Conservation (phyloP, 2,888 invertebrate genomes). For the Dilophus febrilis region DNA sequence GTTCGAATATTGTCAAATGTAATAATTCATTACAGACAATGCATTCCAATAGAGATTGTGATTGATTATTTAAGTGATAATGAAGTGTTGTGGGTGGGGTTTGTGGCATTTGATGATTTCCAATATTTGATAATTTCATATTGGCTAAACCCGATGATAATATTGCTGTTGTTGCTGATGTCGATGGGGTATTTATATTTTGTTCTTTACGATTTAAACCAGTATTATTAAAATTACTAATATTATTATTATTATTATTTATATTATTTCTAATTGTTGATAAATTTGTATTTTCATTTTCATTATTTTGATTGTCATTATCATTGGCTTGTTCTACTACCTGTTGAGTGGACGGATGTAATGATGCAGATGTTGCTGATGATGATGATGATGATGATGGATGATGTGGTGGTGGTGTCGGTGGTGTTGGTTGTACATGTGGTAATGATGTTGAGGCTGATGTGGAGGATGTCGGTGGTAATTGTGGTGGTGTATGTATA, state of each 20-base stretch:
- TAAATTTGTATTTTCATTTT: too few relatives aligned
- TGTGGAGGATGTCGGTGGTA: not conserved
- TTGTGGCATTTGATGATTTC: slow-evolving; percentile 5
- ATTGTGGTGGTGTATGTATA: slow-evolving; percentile 1
- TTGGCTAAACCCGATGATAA: not conserved
- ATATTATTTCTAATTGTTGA: not conserved
- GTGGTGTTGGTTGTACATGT: not conserved
- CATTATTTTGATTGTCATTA: too few relatives aligned
- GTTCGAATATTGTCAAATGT: slow-evolving; percentile 46
- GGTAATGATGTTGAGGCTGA: not conserved
- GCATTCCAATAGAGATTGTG: slow-evolving; percentile 35
- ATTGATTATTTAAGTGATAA: slow-evolving; percentile 24
- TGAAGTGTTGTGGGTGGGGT: slow-evolving; percentile 3
- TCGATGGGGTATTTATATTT: slow-evolving; percentile 8
- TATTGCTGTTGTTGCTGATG: slow-evolving; percentile 4
- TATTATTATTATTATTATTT: slow-evolving; percentile 1
- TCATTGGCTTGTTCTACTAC: too few relatives aligned
- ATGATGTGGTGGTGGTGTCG: too few relatives aligned
- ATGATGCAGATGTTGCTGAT: too few relatives aligned
- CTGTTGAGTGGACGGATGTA: too few relatives aligned
- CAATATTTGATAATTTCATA: not conserved
- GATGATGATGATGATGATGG: too few relatives aligned
- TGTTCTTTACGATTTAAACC: slow-evolving; percentile 10
- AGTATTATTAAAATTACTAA: slow-evolving; percentile 5
- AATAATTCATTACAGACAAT: slow-evolving; percentile 53